These are phyloP conservation scores for Sarcophaga rosellei DNA, from an alignment of 2,888 invertebrate genomes.

Conservation along the genomic window DNA sequence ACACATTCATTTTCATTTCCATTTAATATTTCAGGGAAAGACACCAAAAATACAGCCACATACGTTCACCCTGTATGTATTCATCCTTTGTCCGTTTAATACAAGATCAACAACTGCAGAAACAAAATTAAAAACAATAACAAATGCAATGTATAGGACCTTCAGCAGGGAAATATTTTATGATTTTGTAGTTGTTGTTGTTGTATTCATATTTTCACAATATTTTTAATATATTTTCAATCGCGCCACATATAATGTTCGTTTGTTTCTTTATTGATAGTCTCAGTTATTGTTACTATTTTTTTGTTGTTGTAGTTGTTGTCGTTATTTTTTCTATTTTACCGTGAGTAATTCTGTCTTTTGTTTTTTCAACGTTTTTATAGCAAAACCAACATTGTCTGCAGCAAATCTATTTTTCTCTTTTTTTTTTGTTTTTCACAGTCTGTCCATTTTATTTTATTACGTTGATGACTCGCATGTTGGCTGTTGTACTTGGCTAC, in stretches of 20 bases:
- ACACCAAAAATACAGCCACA: neutral
- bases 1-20: constrained; percentile 47
- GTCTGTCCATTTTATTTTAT: constrained; percentile 2
- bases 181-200: too few species aligned
- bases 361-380: constrained; percentile 25
- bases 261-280: constrained; percentile 30
- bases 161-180: too few species aligned
- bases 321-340: constrained; percentile 15
- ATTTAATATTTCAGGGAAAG: constrained; percentile 23
- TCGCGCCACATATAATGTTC: neutral
- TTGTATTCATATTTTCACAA: too few species aligned
- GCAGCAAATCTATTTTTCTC: neutral
- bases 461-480: constrained; percentile 14
- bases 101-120: neutral
- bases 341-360: constrained; percentile 25
- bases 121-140: too few species aligned
- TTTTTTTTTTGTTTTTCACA: neutral
- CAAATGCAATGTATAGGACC: too few species aligned
- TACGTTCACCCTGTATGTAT: constrained; percentile 2
- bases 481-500: neutral
- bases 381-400: constrained; percentile 19
- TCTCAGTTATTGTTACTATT: constrained; percentile 10
- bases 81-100: constrained; percentile 13
- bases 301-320: neutral
- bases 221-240: too few species aligned